Percentiles rank a stretch among this genome's conserved stretches.
phyloP scores from a whole-genome alignment of 2,113 vertebrate genomes.

The Carlito syrichta region DNA sequence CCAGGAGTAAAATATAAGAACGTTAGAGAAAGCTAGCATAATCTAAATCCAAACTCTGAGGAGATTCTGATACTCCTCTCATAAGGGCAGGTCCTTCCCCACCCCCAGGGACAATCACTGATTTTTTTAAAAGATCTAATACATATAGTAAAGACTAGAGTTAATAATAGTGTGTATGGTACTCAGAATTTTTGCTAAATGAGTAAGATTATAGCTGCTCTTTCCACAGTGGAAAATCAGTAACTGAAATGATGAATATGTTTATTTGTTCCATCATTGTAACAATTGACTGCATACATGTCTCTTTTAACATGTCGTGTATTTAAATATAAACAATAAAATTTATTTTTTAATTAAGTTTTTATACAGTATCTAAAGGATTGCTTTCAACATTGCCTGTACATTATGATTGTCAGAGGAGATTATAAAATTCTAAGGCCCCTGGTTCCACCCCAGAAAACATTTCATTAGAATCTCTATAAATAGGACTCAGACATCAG shows the following conservation, averaged over 20 bases:
- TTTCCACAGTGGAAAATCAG: not conserved
- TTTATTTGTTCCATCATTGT: not conserved
- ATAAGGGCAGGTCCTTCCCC: too few species aligned
- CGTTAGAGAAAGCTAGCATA: not conserved
- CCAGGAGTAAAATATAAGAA: not conserved
- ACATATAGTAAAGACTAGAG: not conserved
- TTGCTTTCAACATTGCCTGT: not conserved
- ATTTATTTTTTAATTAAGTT: not conserved
- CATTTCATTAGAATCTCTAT: not conserved
- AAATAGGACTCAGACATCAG: not conserved
- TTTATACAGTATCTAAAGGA: not conserved
- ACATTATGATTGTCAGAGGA: not conserved
- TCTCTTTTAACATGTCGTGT: not conserved
- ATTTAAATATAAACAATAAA: not conserved
- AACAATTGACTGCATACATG: not conserved
- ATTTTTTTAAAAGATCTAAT: not conserved
- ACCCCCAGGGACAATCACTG: accelerated
- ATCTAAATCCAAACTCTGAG: not conserved
- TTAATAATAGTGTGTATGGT: not conserved
- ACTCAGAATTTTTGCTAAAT: not conserved
- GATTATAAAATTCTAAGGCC: not conserved
- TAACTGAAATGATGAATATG: not conserved
- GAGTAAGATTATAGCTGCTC: not conserved
- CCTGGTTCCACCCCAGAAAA: not conserved
- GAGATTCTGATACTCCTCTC: not conserved